Conservation (phyloP, 1,140 invertebrate species). For the Andrena cerasifolii region DNA sequence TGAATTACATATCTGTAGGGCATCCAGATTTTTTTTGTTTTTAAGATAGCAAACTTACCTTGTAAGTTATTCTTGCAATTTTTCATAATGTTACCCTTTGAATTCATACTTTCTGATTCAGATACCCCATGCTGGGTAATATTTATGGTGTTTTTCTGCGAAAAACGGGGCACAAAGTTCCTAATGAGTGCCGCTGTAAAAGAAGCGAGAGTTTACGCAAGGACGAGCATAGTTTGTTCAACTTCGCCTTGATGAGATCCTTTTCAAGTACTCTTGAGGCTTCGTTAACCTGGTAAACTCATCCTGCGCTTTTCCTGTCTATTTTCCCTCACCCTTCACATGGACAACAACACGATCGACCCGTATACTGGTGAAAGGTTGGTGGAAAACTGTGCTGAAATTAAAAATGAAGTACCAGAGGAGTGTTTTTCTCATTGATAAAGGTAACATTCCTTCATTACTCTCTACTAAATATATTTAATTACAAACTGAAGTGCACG, state of each 20-base stretch:
- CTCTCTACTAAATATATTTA: no score
- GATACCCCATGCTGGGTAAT: background rate
- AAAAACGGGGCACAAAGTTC: background rate
- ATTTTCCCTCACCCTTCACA: no score
- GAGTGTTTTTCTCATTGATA: no score
- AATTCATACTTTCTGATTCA: background rate
- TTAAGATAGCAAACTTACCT: no score
- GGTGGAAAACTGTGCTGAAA: background rate
- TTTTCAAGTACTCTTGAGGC: conserved; percentile 9
- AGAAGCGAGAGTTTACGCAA: conserved; percentile 26
- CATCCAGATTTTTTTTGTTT: no score
- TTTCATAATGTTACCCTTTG: background rate
- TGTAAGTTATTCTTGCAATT: background rate
- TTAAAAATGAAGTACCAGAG: background rate
- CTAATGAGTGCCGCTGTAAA: background rate
- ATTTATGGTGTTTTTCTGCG: background rate
- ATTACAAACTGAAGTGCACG: no score
- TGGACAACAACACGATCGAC: no score
- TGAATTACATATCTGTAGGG: no score
- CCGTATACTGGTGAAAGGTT: background rate
- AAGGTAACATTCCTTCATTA: no score
- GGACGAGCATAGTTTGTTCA: conserved; percentile 27
- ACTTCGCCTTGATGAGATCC: conserved; percentile 36
- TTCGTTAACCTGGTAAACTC: conserved; percentile 33
- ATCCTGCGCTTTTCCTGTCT: background rate